Conservation (phyloP, 1,140 invertebrate species). For the Idris sp. region DNA sequence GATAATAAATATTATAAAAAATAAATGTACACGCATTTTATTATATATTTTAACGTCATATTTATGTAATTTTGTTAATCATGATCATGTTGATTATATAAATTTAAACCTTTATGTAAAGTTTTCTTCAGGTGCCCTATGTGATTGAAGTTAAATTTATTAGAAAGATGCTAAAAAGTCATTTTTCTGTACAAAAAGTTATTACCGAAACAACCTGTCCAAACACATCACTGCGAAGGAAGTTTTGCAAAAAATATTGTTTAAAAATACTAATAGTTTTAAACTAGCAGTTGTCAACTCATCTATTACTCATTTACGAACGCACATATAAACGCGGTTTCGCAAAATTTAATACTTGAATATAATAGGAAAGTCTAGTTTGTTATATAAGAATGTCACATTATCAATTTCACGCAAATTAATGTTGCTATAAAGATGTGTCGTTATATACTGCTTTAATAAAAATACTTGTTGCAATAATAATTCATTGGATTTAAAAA, state of each 20-base stretch:
- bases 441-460: slow-evolving; percentile 39
- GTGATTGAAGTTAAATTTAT: slow-evolving; percentile 30
- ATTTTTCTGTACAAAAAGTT: too few relatives aligned
- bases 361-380: slow-evolving; percentile 17
- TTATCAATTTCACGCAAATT: slow-evolving; percentile 51
- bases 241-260: too few relatives aligned
- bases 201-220: too few relatives aligned
- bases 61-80: slow-evolving; percentile 42
- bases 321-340: too few relatives aligned
- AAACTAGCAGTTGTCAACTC: too few relatives aligned
- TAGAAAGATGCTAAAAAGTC: too few relatives aligned
- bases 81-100: slow-evolving; percentile 38
- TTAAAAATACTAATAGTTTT: too few relatives aligned
- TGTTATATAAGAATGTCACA: slow-evolving; percentile 26
- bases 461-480: slow-evolving; percentile 35
- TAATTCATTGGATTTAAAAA: too few relatives aligned
- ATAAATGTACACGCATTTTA: slow-evolving; percentile 28
- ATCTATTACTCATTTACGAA: too few relatives aligned
- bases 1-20: too few relatives aligned
- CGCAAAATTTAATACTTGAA: slow-evolving; percentile 16
- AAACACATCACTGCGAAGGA: too few relatives aligned
- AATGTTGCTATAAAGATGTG: slow-evolving; percentile 31
- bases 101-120: slow-evolving; percentile 44
- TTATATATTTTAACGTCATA: slow-evolving; percentile 17
- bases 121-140: slow-evolving; percentile 20